Evolutionary conservation across 2,888 invertebrate species (phyloP), one percentile per base, ranked within the genome.

Genomic region (Aphidoletes aphidimyza): DNA sequence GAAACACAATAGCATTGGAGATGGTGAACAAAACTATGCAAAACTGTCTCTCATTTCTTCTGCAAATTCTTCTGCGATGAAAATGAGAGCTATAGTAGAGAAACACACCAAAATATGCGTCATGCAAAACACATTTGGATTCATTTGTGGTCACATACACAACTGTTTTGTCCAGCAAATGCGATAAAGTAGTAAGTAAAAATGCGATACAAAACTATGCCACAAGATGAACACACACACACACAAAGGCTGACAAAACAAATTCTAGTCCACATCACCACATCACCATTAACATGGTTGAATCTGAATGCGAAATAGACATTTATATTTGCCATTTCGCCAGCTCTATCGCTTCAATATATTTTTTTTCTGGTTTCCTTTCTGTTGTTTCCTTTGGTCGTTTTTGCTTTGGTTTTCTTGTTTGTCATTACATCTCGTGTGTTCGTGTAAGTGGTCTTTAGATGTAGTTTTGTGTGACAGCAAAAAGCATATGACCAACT

Each of bases 401-500:
- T 54, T 54, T 26, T 54, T 19, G 6, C 11, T 3, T 54, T 26
- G 8, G 8, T 11, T 22, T 26, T 54, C 19, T 26, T 26, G 2
- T 26, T n/a, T 69, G 26, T 69, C 14, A 69, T 69, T 69, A 17
- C 11, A 26, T 22, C 54, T 5, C 22, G 17, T 54, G 26, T 54
- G 69, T 30, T 26, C 69, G 69, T 30, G 8, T 34, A 26, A 5
- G 69, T 26, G 69, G n/a, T n/a, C n/a, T n/a, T n/a, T n/a, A n/a
- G n/a, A 69, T 69, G 69, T 14, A 30, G 69, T 34, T 14, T 14
- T 30, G 69, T 30, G 69, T 69, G 69, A 69, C 69, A 69, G 69
- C 69, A 69, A 69, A 69, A 69, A 69, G 69, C 69, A 69, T 69
- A 30, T 69, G 69, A 69, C 69, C 69, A 69, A 69, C 69, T 69